These are phyloP conservation scores for Cyclopterus lumpus DNA, from an alignment of 2,797 vertebrate genomes.

Conservation along the genomic window DNA sequence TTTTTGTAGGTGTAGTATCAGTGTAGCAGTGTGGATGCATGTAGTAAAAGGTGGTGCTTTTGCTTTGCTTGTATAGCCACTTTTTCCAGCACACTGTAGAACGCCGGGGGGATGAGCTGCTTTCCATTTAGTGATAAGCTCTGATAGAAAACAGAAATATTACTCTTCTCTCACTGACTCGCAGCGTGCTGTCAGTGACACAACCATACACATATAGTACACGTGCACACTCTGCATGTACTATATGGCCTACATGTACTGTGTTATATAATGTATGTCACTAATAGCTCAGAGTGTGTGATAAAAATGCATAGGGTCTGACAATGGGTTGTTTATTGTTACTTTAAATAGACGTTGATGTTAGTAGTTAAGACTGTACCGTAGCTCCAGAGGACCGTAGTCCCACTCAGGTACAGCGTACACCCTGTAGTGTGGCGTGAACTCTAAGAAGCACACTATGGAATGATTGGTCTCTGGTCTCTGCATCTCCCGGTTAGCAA, in stretches of 20 bases:
- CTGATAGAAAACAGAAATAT: constrained; percentile 26
- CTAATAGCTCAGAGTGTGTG: background rate
- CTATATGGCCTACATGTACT: background rate
- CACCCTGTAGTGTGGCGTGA: constrained; percentile 15
- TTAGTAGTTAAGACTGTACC: background rate
- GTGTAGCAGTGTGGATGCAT: background rate
- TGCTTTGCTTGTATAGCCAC: background rate
- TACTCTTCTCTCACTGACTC: background rate
- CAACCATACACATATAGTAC: background rate
- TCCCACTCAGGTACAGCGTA: constrained; percentile 2
- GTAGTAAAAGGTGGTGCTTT: background rate
- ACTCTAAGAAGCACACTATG: background rate
- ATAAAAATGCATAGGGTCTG: background rate
- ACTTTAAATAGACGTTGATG: background rate
- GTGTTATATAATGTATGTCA: background rate
- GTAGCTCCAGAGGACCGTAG: background rate
- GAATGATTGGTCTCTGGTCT: constrained; percentile 9
- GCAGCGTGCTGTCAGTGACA: background rate
- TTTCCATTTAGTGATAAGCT: constrained; percentile 36
- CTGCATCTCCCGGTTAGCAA: constrained; percentile 32
- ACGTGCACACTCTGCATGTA: background rate
- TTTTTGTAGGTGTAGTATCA: background rate
- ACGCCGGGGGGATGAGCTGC: constrained; percentile 16
- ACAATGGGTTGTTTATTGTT: background rate
- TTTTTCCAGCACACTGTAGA: background rate